phyloP scores from a whole-genome alignment of 2,888 invertebrate genomes.

The Odontomyia ornata region DNA sequence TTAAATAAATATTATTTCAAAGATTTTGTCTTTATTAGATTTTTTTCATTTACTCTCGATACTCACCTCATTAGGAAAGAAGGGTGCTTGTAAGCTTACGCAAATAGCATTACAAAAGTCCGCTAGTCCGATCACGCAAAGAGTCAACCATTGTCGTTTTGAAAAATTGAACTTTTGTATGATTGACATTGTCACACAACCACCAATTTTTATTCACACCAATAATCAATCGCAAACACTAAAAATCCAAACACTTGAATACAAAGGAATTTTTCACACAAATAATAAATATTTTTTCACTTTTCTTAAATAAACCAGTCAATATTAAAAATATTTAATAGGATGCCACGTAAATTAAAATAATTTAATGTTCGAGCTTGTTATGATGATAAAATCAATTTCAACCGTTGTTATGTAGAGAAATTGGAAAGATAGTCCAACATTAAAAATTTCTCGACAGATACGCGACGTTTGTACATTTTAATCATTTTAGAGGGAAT shows the following conservation, averaged over 20 bases:
- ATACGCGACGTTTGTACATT: conserved; percentile 52
- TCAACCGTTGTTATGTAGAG: conserved; percentile 46
- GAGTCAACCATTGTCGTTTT: conserved; percentile 79
- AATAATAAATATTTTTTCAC: too few species aligned
- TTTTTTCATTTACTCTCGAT: too few species aligned
- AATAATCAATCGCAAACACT: background rate
- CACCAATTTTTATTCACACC: background rate
- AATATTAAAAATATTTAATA: too few species aligned
- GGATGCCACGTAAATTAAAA: too few species aligned
- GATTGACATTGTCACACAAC: conserved; percentile 64
- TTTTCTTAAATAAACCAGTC: too few species aligned
- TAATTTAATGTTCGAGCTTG: background rate
- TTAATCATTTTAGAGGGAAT: conserved; percentile 15
- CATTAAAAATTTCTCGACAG: conserved; percentile 51
- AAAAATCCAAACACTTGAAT: background rate
- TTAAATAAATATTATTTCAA: too few species aligned
- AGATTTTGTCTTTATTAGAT: too few species aligned
- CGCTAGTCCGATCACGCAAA: conserved; percentile 80
- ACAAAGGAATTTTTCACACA: too few species aligned
- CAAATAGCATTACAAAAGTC: conserved; percentile 87
- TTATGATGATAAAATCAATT: background rate
- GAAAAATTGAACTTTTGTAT: conserved; percentile 69
- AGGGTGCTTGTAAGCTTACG: conserved; percentile 85
- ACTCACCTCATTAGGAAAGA: conserved; percentile 84
- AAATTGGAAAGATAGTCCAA: conserved; percentile 51